Evolutionary conservation across 2,113 vertebrate genomes (phyloP).

Genomic region (Taurulus bubalis): DNA sequence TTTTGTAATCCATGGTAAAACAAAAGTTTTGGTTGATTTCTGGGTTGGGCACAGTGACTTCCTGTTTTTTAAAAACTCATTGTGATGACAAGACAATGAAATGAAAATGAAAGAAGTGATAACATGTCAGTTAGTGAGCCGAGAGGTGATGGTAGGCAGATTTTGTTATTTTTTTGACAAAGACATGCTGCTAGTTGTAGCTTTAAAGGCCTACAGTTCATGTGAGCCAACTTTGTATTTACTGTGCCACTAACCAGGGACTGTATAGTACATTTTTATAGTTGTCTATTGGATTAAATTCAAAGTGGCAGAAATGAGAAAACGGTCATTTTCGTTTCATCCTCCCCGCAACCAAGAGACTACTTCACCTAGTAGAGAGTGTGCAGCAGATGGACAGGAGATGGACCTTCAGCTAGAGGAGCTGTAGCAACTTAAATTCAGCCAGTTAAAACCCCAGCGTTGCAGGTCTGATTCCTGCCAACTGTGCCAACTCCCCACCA

Average conservation of each 20-base stretch:
- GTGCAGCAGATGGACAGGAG: neutral
- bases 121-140: neutral
- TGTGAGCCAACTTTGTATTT: neutral
- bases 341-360: neutral
- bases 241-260: neutral
- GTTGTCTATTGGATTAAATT: neutral
- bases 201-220: neutral
- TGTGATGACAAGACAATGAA: neutral
- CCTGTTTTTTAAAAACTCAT: neutral
- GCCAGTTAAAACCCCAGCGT: neutral
- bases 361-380: neutral
- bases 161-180: neutral
- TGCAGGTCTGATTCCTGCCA: neutral
- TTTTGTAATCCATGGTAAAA: neutral
- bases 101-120: neutral
- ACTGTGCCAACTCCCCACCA: too few relatives aligned
- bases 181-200: neutral
- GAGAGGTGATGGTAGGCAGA: neutral
- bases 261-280: neutral
- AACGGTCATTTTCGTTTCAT: neutral
- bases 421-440: neutral
- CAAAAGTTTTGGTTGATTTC: neutral
- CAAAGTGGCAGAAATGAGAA: neutral
- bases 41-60: neutral
- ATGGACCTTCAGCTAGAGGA: neutral